Evolutionary conservation across 2,113 vertebrate genomes (phyloP).

Genomic region (Pterophyllum scalare): DNA sequence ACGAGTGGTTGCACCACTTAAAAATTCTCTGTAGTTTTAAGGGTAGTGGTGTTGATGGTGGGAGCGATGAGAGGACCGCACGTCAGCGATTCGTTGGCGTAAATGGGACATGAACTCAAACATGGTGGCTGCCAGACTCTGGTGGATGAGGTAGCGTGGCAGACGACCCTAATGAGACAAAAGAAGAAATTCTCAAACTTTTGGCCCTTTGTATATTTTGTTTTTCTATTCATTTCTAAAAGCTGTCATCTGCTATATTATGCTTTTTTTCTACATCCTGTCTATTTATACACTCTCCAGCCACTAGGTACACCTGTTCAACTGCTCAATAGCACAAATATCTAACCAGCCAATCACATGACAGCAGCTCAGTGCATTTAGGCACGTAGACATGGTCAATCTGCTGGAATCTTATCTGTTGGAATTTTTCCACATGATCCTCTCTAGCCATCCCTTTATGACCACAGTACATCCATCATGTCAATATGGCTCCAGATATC

Average conservation of each 20-base stretch:
- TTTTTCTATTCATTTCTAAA: no score
- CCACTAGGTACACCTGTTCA: background rate
- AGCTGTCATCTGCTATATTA: background rate
- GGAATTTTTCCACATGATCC: background rate
- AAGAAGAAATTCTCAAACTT: background rate
- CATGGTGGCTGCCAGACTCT: slow-evolving; percentile 96
- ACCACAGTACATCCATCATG: background rate
- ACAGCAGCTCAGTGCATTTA: background rate
- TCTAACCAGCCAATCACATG: background rate
- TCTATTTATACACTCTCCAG: background rate
- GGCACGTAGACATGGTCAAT: background rate
- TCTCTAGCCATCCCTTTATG: background rate
- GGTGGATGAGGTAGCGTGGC: slow-evolving; percentile 96
- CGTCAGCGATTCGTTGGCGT: slow-evolving; percentile 85
- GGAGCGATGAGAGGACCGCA: slow-evolving; percentile 62
- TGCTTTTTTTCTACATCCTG: background rate
- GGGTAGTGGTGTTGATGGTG: slow-evolving; percentile 38
- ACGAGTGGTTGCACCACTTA: background rate
- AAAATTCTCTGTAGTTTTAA: background rate
- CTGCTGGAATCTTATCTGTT: background rate
- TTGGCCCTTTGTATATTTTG: no score
- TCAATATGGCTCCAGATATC: background rate
- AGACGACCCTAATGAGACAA: slow-evolving; percentile 86
- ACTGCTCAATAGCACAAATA: background rate
- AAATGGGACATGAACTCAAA: slow-evolving; percentile 94